Percentiles rank a stretch among this genome's conserved stretches.
Conservation (phyloP, 2,113 vertebrate species). For the cat (Felis catus) region F.catus_Fca126_mat1.0 CM031415.1:168967501-168968000, state of each 20-base stretch:
- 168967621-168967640: not conserved
- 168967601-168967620: not conserved
- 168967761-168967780: not conserved
- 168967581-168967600: not conserved
- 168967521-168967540: not conserved
- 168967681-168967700: not conserved
- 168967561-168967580: not conserved
- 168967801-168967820: not conserved
- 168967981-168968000: not conserved
- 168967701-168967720: not conserved
- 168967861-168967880: not conserved
- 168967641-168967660: not conserved
- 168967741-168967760: not conserved
- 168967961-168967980: not conserved
- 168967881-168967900: not conserved
- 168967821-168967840: not conserved
- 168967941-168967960: not conserved
- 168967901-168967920: not conserved
- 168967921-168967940: not conserved
- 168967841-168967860: not conserved
- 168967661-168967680: not conserved
- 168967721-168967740: not conserved
- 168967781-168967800: not conserved
- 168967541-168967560: not conserved
- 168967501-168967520: not conserved